Conservation (phyloP, 1,140 invertebrate species). For the Eciton burchellii region DNA sequence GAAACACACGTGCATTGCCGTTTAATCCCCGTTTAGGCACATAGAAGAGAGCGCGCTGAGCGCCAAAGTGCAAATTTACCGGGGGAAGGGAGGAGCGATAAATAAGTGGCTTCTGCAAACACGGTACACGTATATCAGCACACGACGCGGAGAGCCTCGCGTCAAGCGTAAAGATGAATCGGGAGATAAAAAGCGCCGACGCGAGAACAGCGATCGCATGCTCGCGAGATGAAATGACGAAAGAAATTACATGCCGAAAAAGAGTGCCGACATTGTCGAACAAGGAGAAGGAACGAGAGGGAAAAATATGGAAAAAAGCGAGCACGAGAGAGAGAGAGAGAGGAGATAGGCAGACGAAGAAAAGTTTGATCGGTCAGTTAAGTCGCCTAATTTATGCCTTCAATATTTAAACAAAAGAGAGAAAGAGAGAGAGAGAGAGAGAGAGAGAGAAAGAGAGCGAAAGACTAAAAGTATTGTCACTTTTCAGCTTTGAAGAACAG, state of each 20-base stretch:
- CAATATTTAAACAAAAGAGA: constrained; percentile 72
- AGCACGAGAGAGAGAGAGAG: constrained; percentile 24
- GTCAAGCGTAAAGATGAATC: constrained; percentile 15
- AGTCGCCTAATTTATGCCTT: constrained; percentile 80
- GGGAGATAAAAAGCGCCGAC: not conserved
- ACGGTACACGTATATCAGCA: not conserved
- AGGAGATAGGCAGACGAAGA: too few relatives aligned
- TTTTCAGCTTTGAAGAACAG: too few relatives aligned
- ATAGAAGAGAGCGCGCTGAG: too few relatives aligned
- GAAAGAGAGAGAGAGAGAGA: not conserved
- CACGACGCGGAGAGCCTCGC: not conserved
- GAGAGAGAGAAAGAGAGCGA: not conserved
- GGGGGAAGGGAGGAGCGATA: not conserved
- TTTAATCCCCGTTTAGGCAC: not conserved
- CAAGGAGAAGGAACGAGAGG: not conserved
- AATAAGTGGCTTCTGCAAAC: not conserved
- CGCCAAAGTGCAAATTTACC: not conserved
- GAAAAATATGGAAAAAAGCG: too few relatives aligned
- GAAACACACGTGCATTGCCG: not conserved
- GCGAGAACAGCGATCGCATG: not conserved
- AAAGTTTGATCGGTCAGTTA: constrained; percentile 71
- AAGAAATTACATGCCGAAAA: not conserved
- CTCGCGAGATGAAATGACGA: not conserved
- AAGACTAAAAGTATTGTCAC: too few relatives aligned
- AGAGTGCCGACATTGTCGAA: not conserved